Evolutionary conservation across 2,888 invertebrate species (phyloP).

Genomic region (Sthenelais limicola): DNA sequence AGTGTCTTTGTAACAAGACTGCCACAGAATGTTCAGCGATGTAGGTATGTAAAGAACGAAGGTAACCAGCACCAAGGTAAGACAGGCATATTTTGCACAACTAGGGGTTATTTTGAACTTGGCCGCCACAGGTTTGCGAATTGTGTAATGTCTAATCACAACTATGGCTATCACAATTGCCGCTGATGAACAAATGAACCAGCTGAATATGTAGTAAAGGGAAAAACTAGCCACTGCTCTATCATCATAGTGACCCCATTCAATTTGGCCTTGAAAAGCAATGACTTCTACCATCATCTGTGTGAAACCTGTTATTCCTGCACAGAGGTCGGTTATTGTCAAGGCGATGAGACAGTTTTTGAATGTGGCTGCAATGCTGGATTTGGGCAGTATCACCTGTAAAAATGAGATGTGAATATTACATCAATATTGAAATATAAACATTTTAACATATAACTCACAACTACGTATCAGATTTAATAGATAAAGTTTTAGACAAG

Average conservation of each 20-base stretch:
- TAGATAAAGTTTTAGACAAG: no score
- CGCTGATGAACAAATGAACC: slow-evolving; percentile 35
- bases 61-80: neutral
- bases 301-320: slow-evolving; percentile 25
- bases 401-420: neutral
- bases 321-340: slow-evolving; percentile 39
- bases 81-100: neutral
- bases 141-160: slow-evolving; percentile 15
- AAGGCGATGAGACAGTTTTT: slow-evolving; percentile 40
- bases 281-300: slow-evolving; percentile 41
- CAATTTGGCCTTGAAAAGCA: slow-evolving; percentile 7
- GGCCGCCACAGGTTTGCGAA: slow-evolving; percentile 23
- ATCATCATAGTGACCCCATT: neutral
- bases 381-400: slow-evolving; percentile 21
- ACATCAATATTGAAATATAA: no score
- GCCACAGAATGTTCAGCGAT: slow-evolving; percentile 23
- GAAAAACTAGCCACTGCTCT: slow-evolving; percentile 30
- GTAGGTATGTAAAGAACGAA: slow-evolving; percentile 40
- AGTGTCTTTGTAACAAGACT: slow-evolving; percentile 40
- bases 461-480: no score
- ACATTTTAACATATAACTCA: no score
- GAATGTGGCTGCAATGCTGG: slow-evolving; percentile 21
- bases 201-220: slow-evolving; percentile 41
- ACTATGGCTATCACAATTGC: slow-evolving; percentile 41
- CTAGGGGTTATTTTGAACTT: slow-evolving; percentile 14